Percentiles rank a stretch among this genome's conserved stretches.
phyloP scores from a whole-genome alignment of 2,113 vertebrate species.

The Sminthopsis crassicaudata region DNA sequence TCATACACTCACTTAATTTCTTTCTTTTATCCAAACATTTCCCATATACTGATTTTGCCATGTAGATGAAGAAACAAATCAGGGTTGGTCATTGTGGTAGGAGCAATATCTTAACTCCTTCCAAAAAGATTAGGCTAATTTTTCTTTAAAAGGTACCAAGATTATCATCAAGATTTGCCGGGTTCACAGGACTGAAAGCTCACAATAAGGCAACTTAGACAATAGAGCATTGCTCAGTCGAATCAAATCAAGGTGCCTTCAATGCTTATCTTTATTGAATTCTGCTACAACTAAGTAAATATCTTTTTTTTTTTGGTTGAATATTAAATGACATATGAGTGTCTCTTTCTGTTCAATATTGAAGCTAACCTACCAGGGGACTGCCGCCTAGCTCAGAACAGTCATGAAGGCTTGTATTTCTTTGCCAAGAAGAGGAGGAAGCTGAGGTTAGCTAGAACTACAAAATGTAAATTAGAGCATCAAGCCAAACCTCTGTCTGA shows the following conservation, averaged over 20 bases:
- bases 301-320: not conserved
- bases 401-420: not conserved
- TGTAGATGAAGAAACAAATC: not conserved
- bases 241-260: not conserved
- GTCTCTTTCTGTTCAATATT: not conserved
- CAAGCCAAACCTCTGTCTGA: not conserved
- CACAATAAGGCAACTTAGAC: not conserved
- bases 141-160: not conserved
- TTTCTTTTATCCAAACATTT: not conserved
- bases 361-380: not conserved
- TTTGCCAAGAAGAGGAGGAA: not conserved
- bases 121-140: not conserved
- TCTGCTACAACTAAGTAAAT: not conserved
- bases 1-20: not conserved
- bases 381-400: not conserved
- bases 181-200: not conserved
- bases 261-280: not conserved
- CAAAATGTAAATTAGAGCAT: not conserved
- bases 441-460: not conserved
- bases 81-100: not conserved
- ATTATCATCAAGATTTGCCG: not conserved
- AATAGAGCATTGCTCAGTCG: not conserved
- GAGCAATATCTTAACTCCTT: not conserved
- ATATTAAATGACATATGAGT: not conserved
- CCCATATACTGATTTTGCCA: not conserved